Evolutionary conservation across 37 sponge, comb jelly and placozoan genomes (phyloP), one percentile per base, ranked within the genome.

Genomic region (Ephydatia muelleri): DNA sequence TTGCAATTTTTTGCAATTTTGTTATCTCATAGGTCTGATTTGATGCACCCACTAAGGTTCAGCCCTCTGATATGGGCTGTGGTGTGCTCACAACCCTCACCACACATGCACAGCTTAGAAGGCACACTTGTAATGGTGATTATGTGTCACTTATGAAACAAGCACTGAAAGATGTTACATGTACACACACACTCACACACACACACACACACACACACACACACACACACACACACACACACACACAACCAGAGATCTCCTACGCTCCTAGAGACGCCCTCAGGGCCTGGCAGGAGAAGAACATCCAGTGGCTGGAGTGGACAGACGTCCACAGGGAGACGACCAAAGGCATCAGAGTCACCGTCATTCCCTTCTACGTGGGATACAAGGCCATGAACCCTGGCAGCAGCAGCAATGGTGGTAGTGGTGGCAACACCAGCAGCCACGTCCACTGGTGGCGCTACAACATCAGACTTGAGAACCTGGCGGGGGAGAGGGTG

Each of bases 321-420:
- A 88, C 80, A 11, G 95, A 93, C 43, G 95, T 98, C 9, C 97
- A 96, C 82, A 47, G 89, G 28, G 89, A 96, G 83, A 88, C 90
- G n/a, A 96, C 97, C 14, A 67, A 65, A 21, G 92, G 92, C 0
- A 85, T 98, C 21, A 85, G 93, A 65, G 89, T 98, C 26, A 95
- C 97, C 40, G 95, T 98, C 39, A 92, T 91, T 67, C 95, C 97
- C 23, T 98, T 96, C 86, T 98, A 91, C 84, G 94, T 98, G 92
- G 99, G 99, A 22, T 48, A 79, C 57, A 76, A 81, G 85, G 93
- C 91, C 30, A 68, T 82, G 26, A n/a, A 49, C 29, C 38, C 47
- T 40, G 85, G 85, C 57, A 73, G 78, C 31, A 65, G 71, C 22
- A 34, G 30, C 3, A 3, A 40, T 36, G 49, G n/a, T 2, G 5